Percentiles rank a stretch among this genome's conserved stretches.
Evolutionary conservation across 2,797 vertebrate genomes (phyloP).

Genomic region (Loris lydekkerianus): DNA sequence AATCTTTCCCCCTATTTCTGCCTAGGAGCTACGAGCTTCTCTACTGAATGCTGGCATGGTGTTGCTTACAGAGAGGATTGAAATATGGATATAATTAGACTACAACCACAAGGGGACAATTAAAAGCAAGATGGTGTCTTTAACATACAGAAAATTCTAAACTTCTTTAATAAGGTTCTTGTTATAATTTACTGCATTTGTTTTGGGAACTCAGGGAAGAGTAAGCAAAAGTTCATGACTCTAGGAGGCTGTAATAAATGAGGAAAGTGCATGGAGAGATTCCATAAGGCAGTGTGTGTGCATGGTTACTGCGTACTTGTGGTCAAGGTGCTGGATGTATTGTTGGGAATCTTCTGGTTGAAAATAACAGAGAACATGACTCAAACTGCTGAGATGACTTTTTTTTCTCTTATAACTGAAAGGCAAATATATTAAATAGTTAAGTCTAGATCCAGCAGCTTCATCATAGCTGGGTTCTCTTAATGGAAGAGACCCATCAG

Average conservation of each 20-base stretch:
- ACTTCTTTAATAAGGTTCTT: slow-evolving; percentile 60
- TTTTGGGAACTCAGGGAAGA: slow-evolving; percentile 54
- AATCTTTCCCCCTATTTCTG: not conserved
- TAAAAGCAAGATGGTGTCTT: slow-evolving; percentile 59
- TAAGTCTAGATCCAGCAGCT: not conserved
- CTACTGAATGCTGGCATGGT: slow-evolving; percentile 65
- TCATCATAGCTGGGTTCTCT: not conserved
- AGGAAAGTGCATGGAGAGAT: not conserved
- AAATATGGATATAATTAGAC: slow-evolving; percentile 66
- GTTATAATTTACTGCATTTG: slow-evolving; percentile 20
- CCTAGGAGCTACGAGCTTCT: slow-evolving; percentile 55
- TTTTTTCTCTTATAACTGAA: not conserved
- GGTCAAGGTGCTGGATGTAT: not conserved
- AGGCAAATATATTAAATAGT: not conserved
- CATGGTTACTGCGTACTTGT: not conserved
- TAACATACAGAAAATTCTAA: slow-evolving; percentile 48
- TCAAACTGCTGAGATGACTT: not conserved
- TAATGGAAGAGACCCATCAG: not conserved
- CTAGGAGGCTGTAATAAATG: not conserved
- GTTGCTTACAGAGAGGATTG: slow-evolving; percentile 75
- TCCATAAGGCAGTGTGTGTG: not conserved
- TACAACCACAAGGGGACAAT: slow-evolving; percentile 58
- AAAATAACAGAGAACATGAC: slow-evolving; percentile 52
- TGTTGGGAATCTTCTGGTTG: slow-evolving; percentile 15
- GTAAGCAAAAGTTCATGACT: slow-evolving; percentile 32